These are phyloP conservation scores for Strigops habroptila DNA, from an alignment of 2,113 vertebrate genomes.

Conservation along the genomic window DNA sequence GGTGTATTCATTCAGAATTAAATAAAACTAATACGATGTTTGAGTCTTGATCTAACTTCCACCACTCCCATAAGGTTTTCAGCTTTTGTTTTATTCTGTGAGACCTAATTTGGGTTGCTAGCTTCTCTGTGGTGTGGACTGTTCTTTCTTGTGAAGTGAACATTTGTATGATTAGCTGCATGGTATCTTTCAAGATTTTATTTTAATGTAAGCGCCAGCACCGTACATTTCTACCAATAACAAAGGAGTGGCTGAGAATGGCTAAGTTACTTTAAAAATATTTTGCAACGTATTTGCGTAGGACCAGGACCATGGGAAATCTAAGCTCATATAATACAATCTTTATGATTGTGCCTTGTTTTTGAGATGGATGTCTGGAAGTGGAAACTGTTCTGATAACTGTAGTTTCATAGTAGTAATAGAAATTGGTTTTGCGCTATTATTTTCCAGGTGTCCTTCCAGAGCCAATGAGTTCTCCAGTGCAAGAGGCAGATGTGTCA, in stretches of 20 bases:
- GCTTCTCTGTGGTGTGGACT: background rate
- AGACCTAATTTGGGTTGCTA: background rate
- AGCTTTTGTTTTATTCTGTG: background rate
- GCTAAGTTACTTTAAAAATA: background rate
- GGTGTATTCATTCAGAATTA: background rate
- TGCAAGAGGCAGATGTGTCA: conserved; percentile 84
- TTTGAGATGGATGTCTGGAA: background rate
- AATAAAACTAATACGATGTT: background rate
- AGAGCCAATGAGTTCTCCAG: conserved; percentile 83
- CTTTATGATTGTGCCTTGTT: background rate
- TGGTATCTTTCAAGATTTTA: background rate
- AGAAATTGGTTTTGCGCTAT: background rate
- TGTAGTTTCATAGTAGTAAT: background rate
- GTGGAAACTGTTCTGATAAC: background rate
- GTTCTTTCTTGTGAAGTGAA: background rate
- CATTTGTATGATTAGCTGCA: background rate
- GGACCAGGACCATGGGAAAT: background rate
- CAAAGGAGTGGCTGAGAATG: background rate
- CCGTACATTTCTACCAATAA: background rate
- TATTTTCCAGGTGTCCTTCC: conserved; percentile 83
- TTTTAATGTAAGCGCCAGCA: background rate
- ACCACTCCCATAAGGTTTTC: background rate
- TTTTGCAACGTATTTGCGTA: background rate
- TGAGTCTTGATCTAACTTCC: background rate
- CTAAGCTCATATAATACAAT: background rate